Conservation (phyloP, 2,888 invertebrate species). For the Temnothorax unifasciatus region DNA sequence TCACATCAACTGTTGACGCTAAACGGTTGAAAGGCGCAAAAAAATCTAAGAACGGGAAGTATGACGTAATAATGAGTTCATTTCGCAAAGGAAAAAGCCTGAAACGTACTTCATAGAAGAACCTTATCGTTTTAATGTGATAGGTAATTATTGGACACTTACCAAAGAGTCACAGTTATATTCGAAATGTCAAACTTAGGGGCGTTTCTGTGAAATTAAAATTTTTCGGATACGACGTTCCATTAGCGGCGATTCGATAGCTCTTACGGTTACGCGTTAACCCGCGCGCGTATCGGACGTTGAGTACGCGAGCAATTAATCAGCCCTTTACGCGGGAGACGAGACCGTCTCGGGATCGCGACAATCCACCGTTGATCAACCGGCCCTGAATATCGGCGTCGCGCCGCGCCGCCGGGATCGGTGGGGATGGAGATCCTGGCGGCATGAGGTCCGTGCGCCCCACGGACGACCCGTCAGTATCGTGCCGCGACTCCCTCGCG, state of each 20-base stretch:
- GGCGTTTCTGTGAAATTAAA: background rate
- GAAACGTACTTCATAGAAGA: background rate
- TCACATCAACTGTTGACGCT: background rate
- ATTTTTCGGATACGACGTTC: background rate
- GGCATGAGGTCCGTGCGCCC: slow-evolving; percentile 85
- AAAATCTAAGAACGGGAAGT: slow-evolving; percentile 1
- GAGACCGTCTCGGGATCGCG: slow-evolving; percentile 9
- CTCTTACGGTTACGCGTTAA: background rate
- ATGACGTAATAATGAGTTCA: slow-evolving; percentile 20
- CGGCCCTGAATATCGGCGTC: slow-evolving; percentile 48
- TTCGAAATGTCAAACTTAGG: background rate
- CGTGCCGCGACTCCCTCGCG: slow-evolving; percentile 84
- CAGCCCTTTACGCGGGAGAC: background rate
- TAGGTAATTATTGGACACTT: background rate
- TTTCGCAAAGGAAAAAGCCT: slow-evolving; percentile 10
- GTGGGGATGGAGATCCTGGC: slow-evolving; percentile 63
- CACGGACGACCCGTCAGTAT: slow-evolving; percentile 83
- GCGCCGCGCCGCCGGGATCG: slow-evolving; percentile 21
- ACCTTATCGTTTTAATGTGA: background rate
- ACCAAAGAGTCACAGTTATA: background rate
- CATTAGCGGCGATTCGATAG: background rate
- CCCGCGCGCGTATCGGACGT: background rate
- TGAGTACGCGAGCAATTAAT: background rate
- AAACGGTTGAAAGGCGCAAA: background rate
- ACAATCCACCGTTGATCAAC: slow-evolving; percentile 34